These are phyloP conservation scores for Nesospiza acunhae DNA, from an alignment of 2,113 vertebrate genomes.

Conservation along the genomic window DNA sequence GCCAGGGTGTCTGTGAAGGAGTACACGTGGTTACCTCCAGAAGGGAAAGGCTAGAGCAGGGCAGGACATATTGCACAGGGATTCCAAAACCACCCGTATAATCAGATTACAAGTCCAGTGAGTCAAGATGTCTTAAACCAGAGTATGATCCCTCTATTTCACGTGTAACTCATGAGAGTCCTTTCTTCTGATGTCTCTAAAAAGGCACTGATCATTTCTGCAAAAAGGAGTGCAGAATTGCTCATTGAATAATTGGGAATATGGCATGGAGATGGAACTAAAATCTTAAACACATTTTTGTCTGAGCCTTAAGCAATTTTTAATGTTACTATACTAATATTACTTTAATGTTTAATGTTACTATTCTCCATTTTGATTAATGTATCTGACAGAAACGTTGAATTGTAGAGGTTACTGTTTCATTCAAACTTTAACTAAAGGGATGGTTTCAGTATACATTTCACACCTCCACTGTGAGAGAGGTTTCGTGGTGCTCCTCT, in stretches of 20 bases:
- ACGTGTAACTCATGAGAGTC: not conserved
- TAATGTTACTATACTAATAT: not conserved
- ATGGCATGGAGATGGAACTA: not conserved
- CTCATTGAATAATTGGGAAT: not conserved
- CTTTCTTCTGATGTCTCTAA: not conserved
- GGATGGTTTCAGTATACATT: not conserved
- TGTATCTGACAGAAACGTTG: not conserved
- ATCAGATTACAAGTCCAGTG: constrained; percentile 34
- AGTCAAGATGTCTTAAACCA: constrained; percentile 35
- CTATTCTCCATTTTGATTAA: not conserved
- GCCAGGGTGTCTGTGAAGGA: not conserved
- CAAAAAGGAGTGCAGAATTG: not conserved
- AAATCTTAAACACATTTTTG: not conserved
- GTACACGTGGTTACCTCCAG: not conserved
- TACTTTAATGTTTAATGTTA: not conserved
- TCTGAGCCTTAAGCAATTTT: not conserved
- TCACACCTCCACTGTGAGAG: not conserved
- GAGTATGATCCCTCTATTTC: constrained; percentile 14
- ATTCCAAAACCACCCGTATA: not conserved
- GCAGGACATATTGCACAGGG: not conserved
- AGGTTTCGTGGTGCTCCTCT: not conserved
- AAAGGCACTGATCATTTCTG: not conserved
- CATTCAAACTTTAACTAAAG: not conserved
- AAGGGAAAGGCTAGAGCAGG: not conserved
- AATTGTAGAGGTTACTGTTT: not conserved